Evolutionary conservation across 2,797 vertebrate genomes (phyloP), one percentile per base, ranked within the genome.

Genomic region (Mus minutoides): DNA sequence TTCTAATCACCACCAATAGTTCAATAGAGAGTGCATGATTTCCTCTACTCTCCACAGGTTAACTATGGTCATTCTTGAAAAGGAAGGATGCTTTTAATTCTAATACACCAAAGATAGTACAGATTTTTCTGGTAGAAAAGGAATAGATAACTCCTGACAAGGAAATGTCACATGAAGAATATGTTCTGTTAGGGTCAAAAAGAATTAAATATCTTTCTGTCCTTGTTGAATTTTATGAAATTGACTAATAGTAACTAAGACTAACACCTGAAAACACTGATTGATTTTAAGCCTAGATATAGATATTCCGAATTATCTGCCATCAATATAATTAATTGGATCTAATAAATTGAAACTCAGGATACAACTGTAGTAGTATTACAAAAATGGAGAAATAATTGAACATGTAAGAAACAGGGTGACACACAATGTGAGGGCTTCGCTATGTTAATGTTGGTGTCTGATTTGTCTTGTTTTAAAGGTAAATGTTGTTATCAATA

Each of bases 341-440:
- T 26, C 58, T 2, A 92, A 87, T 14, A 58, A 58, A 88, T 13
- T 62, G 22, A 92, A 84, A 3, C 7, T 43, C 37, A 73, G 54
- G 26, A 21, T 0, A 9, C 46, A 73, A n/a, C 79, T 16, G 5
- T 0, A 75, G 5, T 0, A 75, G 34, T 34, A 82, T 13, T 10
- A 10, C 1, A 73, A 40, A 62, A 64, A 73, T 12, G 60, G 78
- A 91, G 24, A 93, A 88, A 75, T 91, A 16, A 26, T n/a, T 91
- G 21, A 89, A n/a, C 7, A n/a, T 69, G 14, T 0, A 49, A 26
- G 34, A 94, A 76, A 54, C n/a, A 31, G 40, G 43, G 0, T 26
- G 2, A 2, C 8, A 13, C 21, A 31, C 0, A 4, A 2, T 5
- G 3, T 87, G 10, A 71, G 16, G 12, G 10, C 3, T 80, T 1